Base-by-base conservation (phyloP, 2,888 invertebrate genomes). In the Choristoneura rosaceana region DNA sequence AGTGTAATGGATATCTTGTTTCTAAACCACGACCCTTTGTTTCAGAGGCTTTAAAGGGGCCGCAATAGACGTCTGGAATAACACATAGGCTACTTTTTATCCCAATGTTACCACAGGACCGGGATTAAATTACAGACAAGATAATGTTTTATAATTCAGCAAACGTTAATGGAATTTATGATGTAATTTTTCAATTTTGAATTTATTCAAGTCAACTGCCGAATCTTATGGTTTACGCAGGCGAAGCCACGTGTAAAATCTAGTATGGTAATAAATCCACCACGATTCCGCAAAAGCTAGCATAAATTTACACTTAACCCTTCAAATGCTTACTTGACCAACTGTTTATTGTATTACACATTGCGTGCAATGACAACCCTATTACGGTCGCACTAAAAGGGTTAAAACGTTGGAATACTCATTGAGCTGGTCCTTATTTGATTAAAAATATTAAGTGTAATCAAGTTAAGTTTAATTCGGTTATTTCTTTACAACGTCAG, bases 381-480 rank as follows among this genome's bases (percentile, higher is more conserved):
- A 59, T 47, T 59, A 45, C 17, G 14, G 17, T 4, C 59, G n/a
- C 47, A 17, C 33, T 47, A 70, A 43, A 62, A 71, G 67, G 71
- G 71, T 71, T 71, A 63, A 71, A 67, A 45, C 62, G 55, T 67
- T 62, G 62, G 55, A 45, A 61, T 58, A 67, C 67, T 71, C 58
- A 71, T 14, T 50, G 63, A 55, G 47, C 55, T 25, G 47, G 17
- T 7, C 4, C 63, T 71, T 8, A 71, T 68, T 68, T 34, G 62
- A 68, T 71, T 71, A 71, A 68, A 68, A 68, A 59, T 68, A 71
- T 68, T 47, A 71, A 38, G 58, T 63, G 47, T 71, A 62, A 61
- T 66, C 47, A 38, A 25, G 55, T 71, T 68, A 68, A 9, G 15
- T 41, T 58, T 73, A 68, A 69, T 69, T 64, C 17, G 59, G 63